Evolutionary conservation across 1,140 invertebrate species (phyloP), one percentile per base, ranked within the genome.

Genomic region (Tyrophagus putrescentiae): DNA sequence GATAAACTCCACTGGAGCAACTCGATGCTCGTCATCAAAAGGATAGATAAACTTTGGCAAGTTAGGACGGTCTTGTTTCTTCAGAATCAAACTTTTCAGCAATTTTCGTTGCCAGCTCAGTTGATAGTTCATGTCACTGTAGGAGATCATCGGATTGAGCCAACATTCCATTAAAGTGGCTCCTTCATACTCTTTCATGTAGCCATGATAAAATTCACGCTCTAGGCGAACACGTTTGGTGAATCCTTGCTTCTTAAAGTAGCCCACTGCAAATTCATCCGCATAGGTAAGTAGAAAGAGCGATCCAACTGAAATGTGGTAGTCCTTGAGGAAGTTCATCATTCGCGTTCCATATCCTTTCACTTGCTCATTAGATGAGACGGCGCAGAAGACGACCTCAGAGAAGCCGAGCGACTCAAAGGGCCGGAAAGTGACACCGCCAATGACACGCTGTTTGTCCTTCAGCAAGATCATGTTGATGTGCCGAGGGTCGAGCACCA

Each of bases 261-360:
- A 98, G 0, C 91, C 94, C 45, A 96, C 95, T 16, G 95, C 95
- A 74, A 86, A 92, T 69, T 96, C 86, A 72, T 98, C 95, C 31
- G 94, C 95, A 72, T 91, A 99, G 0, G 95, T 98, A 0, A 98
- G 77, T 72, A 97, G 90, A 72, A 98, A 90, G 4, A 87, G 76
- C 54, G 98, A 86, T 62, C 85, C 85, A 64, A 90, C 85, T 59
- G 84, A 79, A 25, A 97, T 86, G 70, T 97, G 93, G 71, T 97
- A 98, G 70, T 98, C 94, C 71, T 99, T 99, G 1, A 98, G 74
- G 72, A 97, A 92, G 72, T 98, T 98, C 95, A 98, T 98, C 62
- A 99, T 76, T 71, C 97, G 91, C 0, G 95, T 96, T 0, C 95
- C 95, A 73, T 98, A 98, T 3, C 95, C 95, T 71, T 76, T 77